These are phyloP conservation scores for Leuctra nigra DNA, from an alignment of 2,888 invertebrate genomes.

Conservation along the genomic window DNA sequence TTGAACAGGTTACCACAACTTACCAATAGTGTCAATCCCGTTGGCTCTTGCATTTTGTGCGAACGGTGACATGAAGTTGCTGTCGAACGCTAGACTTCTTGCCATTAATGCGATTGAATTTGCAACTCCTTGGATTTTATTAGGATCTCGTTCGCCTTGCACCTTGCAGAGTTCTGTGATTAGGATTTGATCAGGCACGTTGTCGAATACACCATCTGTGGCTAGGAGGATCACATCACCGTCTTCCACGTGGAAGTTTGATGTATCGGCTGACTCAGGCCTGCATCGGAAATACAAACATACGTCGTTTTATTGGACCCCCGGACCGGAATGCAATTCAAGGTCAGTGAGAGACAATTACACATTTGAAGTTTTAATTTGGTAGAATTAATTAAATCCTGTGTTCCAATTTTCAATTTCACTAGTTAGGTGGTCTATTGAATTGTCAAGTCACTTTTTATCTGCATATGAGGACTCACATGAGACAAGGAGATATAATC, in stretches of 20 bases:
- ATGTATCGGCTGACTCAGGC: conserved; percentile 85
- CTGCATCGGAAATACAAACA: too few relatives aligned
- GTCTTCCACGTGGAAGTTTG: conserved; percentile 81
- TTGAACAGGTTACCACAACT: conserved; percentile 32
- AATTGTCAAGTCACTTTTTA: too few relatives aligned
- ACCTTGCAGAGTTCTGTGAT: conserved; percentile 74
- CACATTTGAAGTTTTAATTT: too few relatives aligned
- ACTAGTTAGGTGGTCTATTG: too few relatives aligned
- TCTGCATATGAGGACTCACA: too few relatives aligned
- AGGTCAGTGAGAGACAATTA: too few relatives aligned
- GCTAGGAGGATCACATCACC: conserved; percentile 93
- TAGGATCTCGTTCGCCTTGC: conserved; percentile 64
- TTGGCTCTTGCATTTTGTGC: conserved; percentile 87
- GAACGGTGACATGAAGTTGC: conserved; percentile 93
- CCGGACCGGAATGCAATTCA: too few relatives aligned
- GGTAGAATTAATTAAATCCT: too few relatives aligned
- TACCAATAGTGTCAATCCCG: conserved; percentile 88
- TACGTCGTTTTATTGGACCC: too few relatives aligned
- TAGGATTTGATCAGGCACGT: conserved; percentile 86
- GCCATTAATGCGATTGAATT: conserved; percentile 96
- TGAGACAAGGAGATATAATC: too few relatives aligned
- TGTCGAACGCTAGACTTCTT: conserved; percentile 86
- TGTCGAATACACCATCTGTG: conserved; percentile 98
- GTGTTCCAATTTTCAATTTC: too few relatives aligned
- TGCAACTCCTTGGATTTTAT: conserved; percentile 79